Evolutionary conservation across 2,113 vertebrate genomes (phyloP), one percentile per base, ranked within the genome.

Genomic region (Ameiurus melas): DNA sequence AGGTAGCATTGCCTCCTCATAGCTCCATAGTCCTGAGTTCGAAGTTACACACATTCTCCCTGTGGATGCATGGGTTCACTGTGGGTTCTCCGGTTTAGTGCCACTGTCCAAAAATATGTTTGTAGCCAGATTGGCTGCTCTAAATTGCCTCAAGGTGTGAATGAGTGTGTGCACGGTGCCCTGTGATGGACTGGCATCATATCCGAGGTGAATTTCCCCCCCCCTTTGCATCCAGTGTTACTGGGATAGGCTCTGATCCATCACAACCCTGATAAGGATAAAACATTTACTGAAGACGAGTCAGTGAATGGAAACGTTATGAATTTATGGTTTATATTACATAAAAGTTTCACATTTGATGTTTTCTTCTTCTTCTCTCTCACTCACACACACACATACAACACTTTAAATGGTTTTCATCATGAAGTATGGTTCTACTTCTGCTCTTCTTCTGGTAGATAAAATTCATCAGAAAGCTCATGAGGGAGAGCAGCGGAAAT

Each of bases 391-490:
- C 71, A 43, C 39, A 75, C 20, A 5, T 19, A 53, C 77, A 47
- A 12, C 39, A 51, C 22, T 77, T 77, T 77, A 51, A 77, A 77
- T 14, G 39, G 22, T 77, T 47, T 43, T 47, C 73, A 47, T 77
- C 43, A 16, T n/a, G 43, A 4, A 78, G 43, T 27, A 51, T 47
- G 43, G 43, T 51, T 78, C 43, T 53, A 78, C 55, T 92, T 89
- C 87, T 71, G 73, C 39, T 89, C 87, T 51, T 87, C 83, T 92
- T 89, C 91, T 91, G 92, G 90, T 90, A 85, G 83, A 88, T 20
- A 88, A 85, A 88, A 90, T 86, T 85, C 89, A 91, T 78, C 43
- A 78, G 43, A 78, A 53, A 78, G 75, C 75, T 78, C 47, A 78
- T 16, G 75, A 78, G 12, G 22, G 83, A 86, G 62, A 55, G 73